These are phyloP conservation scores for Allygus modestus DNA, from an alignment of 2,888 invertebrate genomes.

Conservation along the genomic window DNA sequence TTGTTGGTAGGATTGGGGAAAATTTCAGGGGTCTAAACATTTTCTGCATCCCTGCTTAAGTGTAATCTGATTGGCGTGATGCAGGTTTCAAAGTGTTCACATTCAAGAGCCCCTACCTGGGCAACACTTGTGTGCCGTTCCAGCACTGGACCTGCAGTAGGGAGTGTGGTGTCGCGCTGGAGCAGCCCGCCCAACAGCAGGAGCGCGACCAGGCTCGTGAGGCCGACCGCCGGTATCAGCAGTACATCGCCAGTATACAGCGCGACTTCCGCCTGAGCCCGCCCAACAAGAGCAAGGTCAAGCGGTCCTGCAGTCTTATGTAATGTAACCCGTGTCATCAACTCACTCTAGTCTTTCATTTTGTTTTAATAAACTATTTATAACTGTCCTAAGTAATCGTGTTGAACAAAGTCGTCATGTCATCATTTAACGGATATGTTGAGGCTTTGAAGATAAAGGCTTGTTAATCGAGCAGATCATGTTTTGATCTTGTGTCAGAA, in stretches of 20 bases:
- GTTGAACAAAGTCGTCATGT: too few species aligned
- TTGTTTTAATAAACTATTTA: too few species aligned
- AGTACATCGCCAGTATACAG: constrained; percentile 61
- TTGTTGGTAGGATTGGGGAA: too few species aligned
- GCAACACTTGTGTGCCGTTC: constrained; percentile 76
- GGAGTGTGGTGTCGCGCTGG: constrained; percentile 74
- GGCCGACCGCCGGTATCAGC: constrained; percentile 62
- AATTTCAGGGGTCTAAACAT: too few species aligned
- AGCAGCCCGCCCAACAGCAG: constrained; percentile 73
- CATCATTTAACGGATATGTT: too few species aligned
- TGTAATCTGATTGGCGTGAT: too few species aligned
- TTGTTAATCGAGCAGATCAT: too few species aligned
- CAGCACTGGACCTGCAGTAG: constrained; percentile 76
- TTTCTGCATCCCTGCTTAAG: too few species aligned
- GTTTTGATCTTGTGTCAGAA: too few species aligned
- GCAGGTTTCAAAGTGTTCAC: constrained; percentile 75
- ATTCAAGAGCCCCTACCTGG: constrained; percentile 75
- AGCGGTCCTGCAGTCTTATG: background rate
- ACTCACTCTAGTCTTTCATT: constrained; percentile 44
- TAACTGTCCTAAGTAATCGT: too few species aligned
- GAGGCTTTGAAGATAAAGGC: too few species aligned
- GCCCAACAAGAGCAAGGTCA: background rate
- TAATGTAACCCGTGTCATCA: constrained; percentile 17
- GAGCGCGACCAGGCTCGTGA: constrained; percentile 60
- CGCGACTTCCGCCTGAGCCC: background rate